Conservation (phyloP, 92 coral and sea anemone genomes). For the Palythoa caribaeorum region DNA sequence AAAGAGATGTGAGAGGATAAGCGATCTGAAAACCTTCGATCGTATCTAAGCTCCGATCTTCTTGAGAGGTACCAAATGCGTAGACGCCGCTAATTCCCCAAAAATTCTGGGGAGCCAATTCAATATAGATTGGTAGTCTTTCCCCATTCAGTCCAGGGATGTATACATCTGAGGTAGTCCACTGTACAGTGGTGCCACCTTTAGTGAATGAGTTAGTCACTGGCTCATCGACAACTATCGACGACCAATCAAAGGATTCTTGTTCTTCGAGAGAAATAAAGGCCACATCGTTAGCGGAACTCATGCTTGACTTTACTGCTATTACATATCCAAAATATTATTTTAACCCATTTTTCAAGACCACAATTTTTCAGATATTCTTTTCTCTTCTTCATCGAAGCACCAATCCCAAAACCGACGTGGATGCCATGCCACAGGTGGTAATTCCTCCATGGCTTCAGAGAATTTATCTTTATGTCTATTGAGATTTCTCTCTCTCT, state of each 20-base stretch:
- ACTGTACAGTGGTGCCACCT: not conserved
- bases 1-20: not conserved
- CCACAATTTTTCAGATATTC: too few species aligned
- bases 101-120: not conserved
- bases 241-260: not conserved
- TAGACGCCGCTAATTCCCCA: not conserved
- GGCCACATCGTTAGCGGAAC: too few species aligned
- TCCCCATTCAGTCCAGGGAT: not conserved
- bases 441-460: too few species aligned
- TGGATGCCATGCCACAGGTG: too few species aligned
- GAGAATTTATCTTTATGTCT: too few species aligned
- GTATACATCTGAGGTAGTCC: not conserved
- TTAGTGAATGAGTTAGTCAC: not conserved
- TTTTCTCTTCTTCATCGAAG: too few species aligned
- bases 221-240: not conserved
- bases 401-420: too few species aligned
- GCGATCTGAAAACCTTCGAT: slow-evolving; percentile 1
- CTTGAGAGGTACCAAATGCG: not conserved
- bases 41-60: not conserved
- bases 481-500: too few species aligned
- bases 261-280: too few species aligned
- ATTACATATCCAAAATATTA: too few species aligned
- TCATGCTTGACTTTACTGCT: too few species aligned
- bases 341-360: too few species aligned
- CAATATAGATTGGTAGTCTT: not conserved